Evolutionary conservation across 2,888 invertebrate species (phyloP), one percentile per base, ranked within the genome.

Genomic region (Eucera pruinosa): DNA sequence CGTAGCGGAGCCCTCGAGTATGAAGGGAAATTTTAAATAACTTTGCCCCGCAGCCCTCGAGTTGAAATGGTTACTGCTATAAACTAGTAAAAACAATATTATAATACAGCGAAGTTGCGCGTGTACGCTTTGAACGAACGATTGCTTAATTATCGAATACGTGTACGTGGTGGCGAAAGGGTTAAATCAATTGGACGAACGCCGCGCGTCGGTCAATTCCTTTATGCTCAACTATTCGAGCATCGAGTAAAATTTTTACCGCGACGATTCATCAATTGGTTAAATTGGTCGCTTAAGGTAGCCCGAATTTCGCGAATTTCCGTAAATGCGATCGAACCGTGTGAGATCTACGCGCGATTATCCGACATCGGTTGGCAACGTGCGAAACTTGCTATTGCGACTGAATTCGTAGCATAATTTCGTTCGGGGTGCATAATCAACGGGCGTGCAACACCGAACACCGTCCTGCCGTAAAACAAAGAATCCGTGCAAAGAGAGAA

Each of bases 391-490:
- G 33, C n/a, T 18, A 52, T 52, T 41, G 11, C 62, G 36, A 23
- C 33, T 25, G 54, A 54, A 62, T 69, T 45, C 20, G 39, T 36
- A 39, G 43, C 39, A 23, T 23, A 65, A 70, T 65, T 55, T 55
- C 30, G 33, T 36, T n/a, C 57, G 55, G 36, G 47, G 57, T 23
- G 60, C 25, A 50, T 25, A 41, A 70, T 64, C 52, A 64, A 47
- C 33, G 54, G 47, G 54, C 39, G 45, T 36, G 45, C 18, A 58
- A 30, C 39, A 36, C 36, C 39, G 48, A 20, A 6, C 23, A 48
- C 15, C 33, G 57, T 60, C 57, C 74, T 62, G 41, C 62, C 41
- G 25, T 43, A 67, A 71, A 61, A 70, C 55, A 71, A 47, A 80
- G 67, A 79, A 54, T 74, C 61, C 50, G 55, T 43, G 33, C 41